Base-by-base conservation (phyloP, 1,140 invertebrate genomes). In the Anastrepha obliqua region DNA sequence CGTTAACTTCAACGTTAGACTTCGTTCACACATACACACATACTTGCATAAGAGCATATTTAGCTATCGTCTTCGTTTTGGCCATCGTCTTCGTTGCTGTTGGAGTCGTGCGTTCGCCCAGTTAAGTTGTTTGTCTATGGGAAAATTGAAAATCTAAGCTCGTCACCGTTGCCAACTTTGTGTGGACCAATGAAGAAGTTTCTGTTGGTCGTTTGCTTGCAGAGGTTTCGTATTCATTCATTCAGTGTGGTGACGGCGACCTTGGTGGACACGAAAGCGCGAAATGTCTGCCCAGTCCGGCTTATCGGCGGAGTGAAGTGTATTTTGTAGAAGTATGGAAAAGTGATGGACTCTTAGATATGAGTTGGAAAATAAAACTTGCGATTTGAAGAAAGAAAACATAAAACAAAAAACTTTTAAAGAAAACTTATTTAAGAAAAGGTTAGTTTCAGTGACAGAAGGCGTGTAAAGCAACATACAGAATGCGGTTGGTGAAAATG, bases 241-340 rank as follows among this genome's bases (percentile, higher is more conserved):
- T 92, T 93, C 92, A 91, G 91, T 91, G 89, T 90, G 89, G 85
- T 90, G 91, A 91, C 91, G 90, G 92, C 92, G 92, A 93, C 92
- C 92, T 93, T 93, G 92, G 91, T 91, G 92, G 92, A 93, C 92
- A 91, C 91, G 89, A 89, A 89, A 89, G 90, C 91, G 91, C 90
- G 78, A 87, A 81, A 55, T 55, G n/a, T 81, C 2, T 81, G 74
- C 74, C 44, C 20, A 81, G 47, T 55, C 11, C 51, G 86, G 64
- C 42, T 44, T 58, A 60, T 60, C 85, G 58, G 44, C 29, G 58
- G 20, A 42, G 17, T 64, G 58, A 62, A 86, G 29, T 78, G 5
- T 58, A 29, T 87, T 85, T 62, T 55, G 47, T n/a, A 87, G 47
- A 17, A 51, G 5, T 51, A 15, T 70, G 70, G 42, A 7, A 47